Base-by-base conservation (phyloP, 2,797 vertebrate species). In the Cyprinodon diabolis region DNA sequence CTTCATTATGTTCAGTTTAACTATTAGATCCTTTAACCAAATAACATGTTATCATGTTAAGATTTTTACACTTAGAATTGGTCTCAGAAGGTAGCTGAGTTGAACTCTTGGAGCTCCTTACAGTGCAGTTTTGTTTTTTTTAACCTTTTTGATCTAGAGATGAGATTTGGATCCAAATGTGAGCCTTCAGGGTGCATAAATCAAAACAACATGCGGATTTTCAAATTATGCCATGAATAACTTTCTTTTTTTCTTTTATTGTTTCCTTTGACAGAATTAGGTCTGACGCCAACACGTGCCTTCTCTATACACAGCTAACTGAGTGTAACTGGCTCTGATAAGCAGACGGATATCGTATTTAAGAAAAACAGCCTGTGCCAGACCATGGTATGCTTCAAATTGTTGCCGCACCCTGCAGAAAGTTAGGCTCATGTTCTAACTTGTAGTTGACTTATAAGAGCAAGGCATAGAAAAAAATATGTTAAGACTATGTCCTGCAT, bases 391-490 rank as follows among this genome's bases (percentile, higher is more conserved):
- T 84, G 82, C 91, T 79, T 89, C 78, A 62, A 85, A 84, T 84
- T 81, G 82, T 86, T 3, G 65, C 84, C 86, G 76, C 81, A 14
- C 90, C 90, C 69, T 78, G 23, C 68, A 70, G n/a, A 88, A 82
- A 77, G 78, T 71, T 52, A 62, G 5, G 3, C 76, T 88, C 93
- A 83, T 86, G 93, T 90, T 88, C 72, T 52, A 79, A 92, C 91
- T 91, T 82, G 93, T 84, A 62, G 57, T 62, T 37, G 48, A 68
- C 78, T 55, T 48, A 76, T 65, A 84, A 76, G 13, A 62, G 74
- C 76, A 58, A 78, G 71, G 62, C 58, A n/a, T 66, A 71, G 66
- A 70, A 80, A 82, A 30, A 79, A 72, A 66, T 54, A 72, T 78
- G 76, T 85, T 84, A 55, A 54, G 82, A 72, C 72, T 78, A 51